Evolutionary conservation across 1,140 invertebrate species (phyloP), one percentile per base, ranked within the genome.

Genomic region (Ceratina japonica): DNA sequence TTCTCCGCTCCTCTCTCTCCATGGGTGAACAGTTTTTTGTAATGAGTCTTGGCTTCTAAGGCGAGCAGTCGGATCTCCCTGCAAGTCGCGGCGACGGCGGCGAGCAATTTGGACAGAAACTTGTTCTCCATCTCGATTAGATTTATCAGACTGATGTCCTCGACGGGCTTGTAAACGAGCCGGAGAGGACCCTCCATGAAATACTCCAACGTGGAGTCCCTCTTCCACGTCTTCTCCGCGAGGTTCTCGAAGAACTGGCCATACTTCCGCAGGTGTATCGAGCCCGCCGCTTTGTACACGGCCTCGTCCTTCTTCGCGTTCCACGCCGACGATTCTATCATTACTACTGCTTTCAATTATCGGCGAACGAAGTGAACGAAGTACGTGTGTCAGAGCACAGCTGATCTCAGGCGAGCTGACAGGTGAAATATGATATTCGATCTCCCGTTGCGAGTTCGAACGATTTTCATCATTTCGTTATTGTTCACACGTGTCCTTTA

Each of bases 111-210:
- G 71, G 96, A 97, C 75, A 97, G 94, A 22, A 95, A 92, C 89
- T 96, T 96, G 90, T 97, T 97, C 90, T 98, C 96, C 31, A 96
- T 97, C 81, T 96, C 94, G 24, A 96, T 94, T 56, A 97, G 89
- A 80, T 96, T 94, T 37, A 96, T 90, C 58, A 97, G 88, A 37
- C 93, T 92, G 13, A 95, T 93, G 84, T 95, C 92, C 91, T 97
- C 96, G 81, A 92, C 92, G 10, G 94, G 93, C 93, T 71, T 94
- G 93, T 92, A 96, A 93, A 89, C 93, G 61, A 86, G 89, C 88
- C 91, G 93, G 78, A 91, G 92, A 88, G 94, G 94, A 90, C 85
- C 93, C 84, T 93, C 94, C 87, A 90, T 90, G 83, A 89, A 91
- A 86, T 87, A 90, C 86, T 89, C 93, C 86, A 92, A 91, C 83